Percentiles rank a stretch among this genome's conserved stretches.
Conservation (phyloP, 2,113 vertebrate genomes). For the Jaculus jaculus region DNA sequence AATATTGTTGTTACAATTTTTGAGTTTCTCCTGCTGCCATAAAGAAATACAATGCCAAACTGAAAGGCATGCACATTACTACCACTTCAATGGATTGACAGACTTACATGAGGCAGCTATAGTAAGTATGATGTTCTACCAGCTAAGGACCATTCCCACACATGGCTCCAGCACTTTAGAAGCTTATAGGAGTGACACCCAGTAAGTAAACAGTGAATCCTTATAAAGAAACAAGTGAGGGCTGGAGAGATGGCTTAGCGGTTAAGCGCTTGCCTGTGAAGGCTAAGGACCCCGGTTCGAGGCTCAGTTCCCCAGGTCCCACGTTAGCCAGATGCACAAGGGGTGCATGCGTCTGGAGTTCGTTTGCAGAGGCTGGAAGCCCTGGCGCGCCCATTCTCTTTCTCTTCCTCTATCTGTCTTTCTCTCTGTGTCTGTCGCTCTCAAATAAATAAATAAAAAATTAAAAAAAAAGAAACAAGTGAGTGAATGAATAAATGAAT, state of each 20-base stretch:
- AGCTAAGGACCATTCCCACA: background rate
- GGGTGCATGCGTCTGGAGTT: too few relatives aligned
- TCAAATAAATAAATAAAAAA: too few relatives aligned
- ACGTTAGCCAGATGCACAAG: too few relatives aligned
- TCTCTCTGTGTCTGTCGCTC: too few relatives aligned
- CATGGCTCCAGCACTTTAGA: background rate
- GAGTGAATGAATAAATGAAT: background rate
- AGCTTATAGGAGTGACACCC: background rate
- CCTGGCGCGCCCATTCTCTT: too few relatives aligned
- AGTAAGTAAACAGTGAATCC: background rate
- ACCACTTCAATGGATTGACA: background rate
- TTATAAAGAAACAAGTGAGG: too few relatives aligned
- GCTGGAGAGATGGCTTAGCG: too few relatives aligned
- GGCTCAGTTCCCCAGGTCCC: too few relatives aligned
- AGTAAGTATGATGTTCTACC: background rate
- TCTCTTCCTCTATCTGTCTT: too few relatives aligned
- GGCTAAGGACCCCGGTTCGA: too few relatives aligned
- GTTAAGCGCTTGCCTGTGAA: too few relatives aligned
- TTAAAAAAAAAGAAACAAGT: background rate
- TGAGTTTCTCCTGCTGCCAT: background rate
- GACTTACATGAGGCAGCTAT: background rate
- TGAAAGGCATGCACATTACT: background rate
- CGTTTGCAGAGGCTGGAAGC: too few relatives aligned
- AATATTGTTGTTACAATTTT: background rate
- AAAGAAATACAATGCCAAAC: background rate